Percentiles rank a stretch among this genome's conserved stretches.
phyloP scores from a whole-genome alignment of 2,797 vertebrate species.

The Halcyon smyrnensis region DNA sequence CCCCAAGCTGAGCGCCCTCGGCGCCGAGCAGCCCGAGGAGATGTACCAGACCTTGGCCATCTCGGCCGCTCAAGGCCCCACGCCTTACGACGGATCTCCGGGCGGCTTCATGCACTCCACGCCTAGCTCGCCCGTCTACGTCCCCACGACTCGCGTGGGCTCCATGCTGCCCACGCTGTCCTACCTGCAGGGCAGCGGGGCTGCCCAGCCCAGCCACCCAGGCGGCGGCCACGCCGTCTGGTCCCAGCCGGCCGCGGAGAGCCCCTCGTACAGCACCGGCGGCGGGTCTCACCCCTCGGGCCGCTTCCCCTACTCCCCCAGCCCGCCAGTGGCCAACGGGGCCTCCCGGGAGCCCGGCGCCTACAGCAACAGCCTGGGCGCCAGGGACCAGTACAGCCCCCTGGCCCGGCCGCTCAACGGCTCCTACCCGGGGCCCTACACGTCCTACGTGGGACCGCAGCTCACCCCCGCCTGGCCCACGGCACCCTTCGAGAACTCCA shows the following conservation, averaged over 20 bases:
- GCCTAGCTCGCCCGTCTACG: constrained; percentile 93
- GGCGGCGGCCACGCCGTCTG: constrained; percentile 89
- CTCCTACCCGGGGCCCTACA: constrained; percentile 90
- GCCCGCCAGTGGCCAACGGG: constrained; percentile 91
- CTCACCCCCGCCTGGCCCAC: constrained; percentile 90
- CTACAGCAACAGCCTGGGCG: constrained; percentile 82
- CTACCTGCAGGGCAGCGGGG: constrained; percentile 88
- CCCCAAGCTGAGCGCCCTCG: constrained; percentile 87
- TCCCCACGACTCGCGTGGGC: constrained; percentile 91
- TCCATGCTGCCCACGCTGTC: constrained; percentile 93
- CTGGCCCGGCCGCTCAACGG: constrained; percentile 88
- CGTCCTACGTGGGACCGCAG: constrained; percentile 90
- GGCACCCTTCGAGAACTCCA: constrained; percentile 91
- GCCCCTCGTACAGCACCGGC: constrained; percentile 86
- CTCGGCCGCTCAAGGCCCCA: constrained; percentile 89
- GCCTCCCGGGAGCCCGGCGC: constrained; percentile 83
- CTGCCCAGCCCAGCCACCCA: constrained; percentile 86
- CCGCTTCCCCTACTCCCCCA: constrained; percentile 93
- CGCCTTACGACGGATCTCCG: constrained; percentile 88
- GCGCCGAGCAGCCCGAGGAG: constrained; percentile 83
- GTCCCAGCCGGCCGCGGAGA: constrained; percentile 92
- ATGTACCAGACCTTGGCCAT: constrained; percentile 97
- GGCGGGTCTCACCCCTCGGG: constrained; percentile 84
- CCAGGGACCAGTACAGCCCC: constrained; percentile 87
- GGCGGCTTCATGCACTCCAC: constrained; percentile 94